Evolutionary conservation across 2,113 vertebrate species (phyloP), one percentile per base, ranked within the genome.

Genomic region (Sceloporus tristichus): DNA sequence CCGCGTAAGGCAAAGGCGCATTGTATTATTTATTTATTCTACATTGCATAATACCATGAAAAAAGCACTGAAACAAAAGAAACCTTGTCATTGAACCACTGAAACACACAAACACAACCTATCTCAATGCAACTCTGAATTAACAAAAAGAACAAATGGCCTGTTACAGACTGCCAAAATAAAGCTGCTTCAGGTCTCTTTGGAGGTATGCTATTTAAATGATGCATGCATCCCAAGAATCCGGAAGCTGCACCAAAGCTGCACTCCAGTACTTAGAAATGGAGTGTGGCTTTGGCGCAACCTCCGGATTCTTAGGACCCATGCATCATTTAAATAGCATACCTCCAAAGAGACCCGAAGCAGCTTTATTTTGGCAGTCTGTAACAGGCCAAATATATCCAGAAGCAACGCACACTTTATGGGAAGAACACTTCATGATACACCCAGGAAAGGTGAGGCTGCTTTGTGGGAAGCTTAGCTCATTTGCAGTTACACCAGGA

Each of bases 401-500:
- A 80, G 1, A 75, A 82, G 85, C 79, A 82, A 92, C 90, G 90
- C 8, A 27, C 8, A 18, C 68, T 79, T 23, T 85, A 27, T 82
- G 70, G 9, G 13, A 6, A 71, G 16, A 91, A 38, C 1, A 62
- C 59, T 62, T 62, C 16, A 62, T 62, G 27, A 25, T 34, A 90
- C 84, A 8, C 11, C 18, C 25, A 92, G 79, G 38, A 90, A 87
- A 87, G 23, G 5, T 66, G 79, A 82, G 19, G 40, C 4, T 38
- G 54, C 0, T 8, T 6, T 71, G 5, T 54, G 19, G 53, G 5
- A 68, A 65, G 38, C 38, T 23, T 25, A 85, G 34, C 38, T 6
- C 75, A 83, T 68, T 88, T 88, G 80, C 27, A 93, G 70, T 53
- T 94, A 92, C 90, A 34, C 25, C 87, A 29, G 82, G 79, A 23